A percentile compares a stretch with the other conserved stretches of the same genome.
Evolutionary conservation across 2,113 vertebrate species (phyloP).

Genomic region (Lepus timidus): DNA sequence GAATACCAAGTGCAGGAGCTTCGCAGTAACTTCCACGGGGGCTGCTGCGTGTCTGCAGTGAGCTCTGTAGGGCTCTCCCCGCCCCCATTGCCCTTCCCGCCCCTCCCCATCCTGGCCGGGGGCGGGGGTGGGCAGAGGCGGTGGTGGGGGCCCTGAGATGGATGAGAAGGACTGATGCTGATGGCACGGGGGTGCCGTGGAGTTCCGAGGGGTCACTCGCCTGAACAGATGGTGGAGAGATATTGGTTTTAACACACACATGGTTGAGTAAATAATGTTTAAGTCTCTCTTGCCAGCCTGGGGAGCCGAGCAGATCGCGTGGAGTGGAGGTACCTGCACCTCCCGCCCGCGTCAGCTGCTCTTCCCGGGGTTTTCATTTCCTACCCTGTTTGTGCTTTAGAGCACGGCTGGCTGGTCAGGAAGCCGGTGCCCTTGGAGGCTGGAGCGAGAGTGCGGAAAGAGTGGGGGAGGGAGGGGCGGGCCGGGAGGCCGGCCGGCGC

Average conservation of each 20-base stretch:
- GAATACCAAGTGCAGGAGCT: not conserved
- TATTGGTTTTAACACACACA: constrained; percentile 88
- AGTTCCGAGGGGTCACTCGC: constrained; percentile 86
- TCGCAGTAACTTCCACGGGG: not conserved
- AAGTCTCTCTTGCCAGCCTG: constrained; percentile 88
- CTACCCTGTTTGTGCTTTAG: constrained; percentile 90
- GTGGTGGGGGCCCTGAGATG: constrained; percentile 65
- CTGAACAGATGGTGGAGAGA: constrained; percentile 90
- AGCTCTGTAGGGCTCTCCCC: not conserved
- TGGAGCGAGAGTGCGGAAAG: constrained; percentile 65
- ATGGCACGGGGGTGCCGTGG: constrained; percentile 76
- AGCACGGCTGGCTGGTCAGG: constrained; percentile 87
- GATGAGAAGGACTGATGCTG: constrained; percentile 81
- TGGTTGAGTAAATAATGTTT: constrained; percentile 89
- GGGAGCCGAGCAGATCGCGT: constrained; percentile 87
- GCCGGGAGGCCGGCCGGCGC: not conserved
- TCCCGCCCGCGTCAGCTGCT: constrained; percentile 89
- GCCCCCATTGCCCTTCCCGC: too few species aligned
- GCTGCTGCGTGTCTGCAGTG: not conserved
- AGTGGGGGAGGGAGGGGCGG: not conserved
- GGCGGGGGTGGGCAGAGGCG: not conserved
- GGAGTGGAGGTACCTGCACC: constrained; percentile 85
- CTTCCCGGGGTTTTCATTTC: constrained; percentile 91
- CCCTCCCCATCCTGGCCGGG: accelerated
- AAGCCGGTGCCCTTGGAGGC: constrained; percentile 86